phyloP scores from a whole-genome alignment of 1,140 invertebrate species.

The Aphidius ervi region DNA sequence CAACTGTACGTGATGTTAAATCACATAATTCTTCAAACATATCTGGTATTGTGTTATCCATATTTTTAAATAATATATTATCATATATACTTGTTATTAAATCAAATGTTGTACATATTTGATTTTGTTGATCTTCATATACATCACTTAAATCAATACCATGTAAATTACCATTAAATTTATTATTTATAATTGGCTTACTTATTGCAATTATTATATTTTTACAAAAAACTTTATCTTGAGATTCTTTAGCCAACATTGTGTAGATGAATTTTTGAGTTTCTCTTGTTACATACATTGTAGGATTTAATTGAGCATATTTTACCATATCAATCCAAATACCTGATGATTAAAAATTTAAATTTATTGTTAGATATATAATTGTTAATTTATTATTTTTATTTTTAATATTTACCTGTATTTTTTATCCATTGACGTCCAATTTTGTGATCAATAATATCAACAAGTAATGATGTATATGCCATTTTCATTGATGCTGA shows the following conservation, averaged over 20 bases:
- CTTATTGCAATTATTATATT: slow-evolving; percentile 52
- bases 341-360: slow-evolving; percentile 27
- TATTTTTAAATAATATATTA: slow-evolving; percentile 40
- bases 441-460: slow-evolving; percentile 53
- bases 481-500: slow-evolving; percentile 59
- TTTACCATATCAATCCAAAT: slow-evolving; percentile 56
- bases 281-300: slow-evolving; percentile 61
- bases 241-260: slow-evolving; percentile 52
- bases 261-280: slow-evolving; percentile 56
- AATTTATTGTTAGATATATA: not conserved
- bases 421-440: slow-evolving; percentile 57
- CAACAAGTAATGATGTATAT: slow-evolving; percentile 56
- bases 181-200: slow-evolving; percentile 50
- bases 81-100: slow-evolving; percentile 48
- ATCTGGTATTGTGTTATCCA: slow-evolving; percentile 41
- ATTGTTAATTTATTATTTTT: slow-evolving; percentile 5
- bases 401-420: slow-evolving; percentile 33
- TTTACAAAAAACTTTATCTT: slow-evolving; percentile 48
- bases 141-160: slow-evolving; percentile 45
- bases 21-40: slow-evolving; percentile 37
- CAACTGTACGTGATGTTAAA: slow-evolving; percentile 41
- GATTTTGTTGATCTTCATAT: slow-evolving; percentile 53
- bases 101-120: slow-evolving; percentile 53
- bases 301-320: slow-evolving; percentile 58
- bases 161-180: slow-evolving; percentile 35